Evolutionary conservation across 92 coral and sea anemone species (phyloP).

Genomic region (Palythoa grandis): DNA sequence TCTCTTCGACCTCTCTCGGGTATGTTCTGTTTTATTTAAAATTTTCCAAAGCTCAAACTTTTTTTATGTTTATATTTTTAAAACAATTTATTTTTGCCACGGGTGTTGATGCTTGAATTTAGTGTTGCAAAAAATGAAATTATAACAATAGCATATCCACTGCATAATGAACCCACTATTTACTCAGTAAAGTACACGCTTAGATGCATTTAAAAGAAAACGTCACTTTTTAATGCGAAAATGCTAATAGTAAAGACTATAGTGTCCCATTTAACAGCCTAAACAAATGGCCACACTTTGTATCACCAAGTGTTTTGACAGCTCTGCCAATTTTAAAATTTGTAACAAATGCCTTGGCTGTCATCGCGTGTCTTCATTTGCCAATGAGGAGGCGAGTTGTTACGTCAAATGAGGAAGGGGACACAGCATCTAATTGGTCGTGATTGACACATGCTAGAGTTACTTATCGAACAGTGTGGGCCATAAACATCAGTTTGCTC

Average conservation of each 20-base stretch:
- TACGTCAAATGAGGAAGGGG: slow-evolving; percentile 97
- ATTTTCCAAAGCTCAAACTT: slow-evolving; percentile 65
- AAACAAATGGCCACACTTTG: slow-evolving; percentile 99
- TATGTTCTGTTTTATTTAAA: slow-evolving; percentile 75
- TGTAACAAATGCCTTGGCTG: slow-evolving; percentile 99
- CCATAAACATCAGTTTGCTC: slow-evolving; percentile 98
- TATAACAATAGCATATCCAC: slow-evolving; percentile 82
- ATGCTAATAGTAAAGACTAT: slow-evolving; percentile 95
- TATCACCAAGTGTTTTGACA: slow-evolving; percentile 99
- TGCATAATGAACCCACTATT: slow-evolving; percentile 94
- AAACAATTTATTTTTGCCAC: slow-evolving; percentile 12
- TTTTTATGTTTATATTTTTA: slow-evolving; percentile 12
- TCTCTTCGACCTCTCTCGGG: slow-evolving; percentile 72
- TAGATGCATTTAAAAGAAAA: slow-evolving; percentile 95
- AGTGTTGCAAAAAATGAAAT: slow-evolving; percentile 88
- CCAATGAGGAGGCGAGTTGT: slow-evolving; percentile 98
- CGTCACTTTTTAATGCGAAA: slow-evolving; percentile 96
- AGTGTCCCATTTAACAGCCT: slow-evolving; percentile 99
- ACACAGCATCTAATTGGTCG: slow-evolving; percentile 99
- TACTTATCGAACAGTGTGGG: slow-evolving; percentile 98
- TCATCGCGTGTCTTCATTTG: slow-evolving; percentile 98
- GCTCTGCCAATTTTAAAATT: slow-evolving; percentile 99
- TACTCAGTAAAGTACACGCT: slow-evolving; percentile 98
- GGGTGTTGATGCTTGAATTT: slow-evolving; percentile 26
- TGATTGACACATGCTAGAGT: slow-evolving; percentile 99